phyloP scores from a whole-genome alignment of 2,113 vertebrate genomes.

The Machaerirhynchus nigripectus region DNA sequence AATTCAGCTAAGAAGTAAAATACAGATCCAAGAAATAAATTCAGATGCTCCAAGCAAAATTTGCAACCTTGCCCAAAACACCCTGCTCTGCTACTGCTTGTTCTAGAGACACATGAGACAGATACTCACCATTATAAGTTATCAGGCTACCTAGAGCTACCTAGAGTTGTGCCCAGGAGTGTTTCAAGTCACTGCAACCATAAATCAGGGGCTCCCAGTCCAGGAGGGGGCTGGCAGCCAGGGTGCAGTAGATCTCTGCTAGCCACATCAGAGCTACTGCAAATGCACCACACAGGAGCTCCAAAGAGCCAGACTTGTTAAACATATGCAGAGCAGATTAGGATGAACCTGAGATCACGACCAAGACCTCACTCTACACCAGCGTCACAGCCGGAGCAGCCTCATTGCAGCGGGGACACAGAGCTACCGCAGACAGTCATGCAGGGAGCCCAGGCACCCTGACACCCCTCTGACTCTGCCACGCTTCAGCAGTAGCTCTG shows the following conservation, averaged over 20 bases:
- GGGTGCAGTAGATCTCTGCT: neutral
- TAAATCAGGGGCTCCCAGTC: accelerated
- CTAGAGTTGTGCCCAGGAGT: neutral
- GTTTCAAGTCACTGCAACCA: neutral
- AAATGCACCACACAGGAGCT: neutral
- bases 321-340: neutral
- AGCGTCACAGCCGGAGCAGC: neutral
- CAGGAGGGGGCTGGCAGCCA: neutral
- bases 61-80: neutral
- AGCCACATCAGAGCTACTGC: neutral
- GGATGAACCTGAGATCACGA: neutral
- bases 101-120: neutral
- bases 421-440: neutral
- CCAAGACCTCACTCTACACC: neutral
- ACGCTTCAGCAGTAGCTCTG: neutral
- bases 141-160: neutral
- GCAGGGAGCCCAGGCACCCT: neutral
- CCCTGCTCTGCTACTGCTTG: neutral
- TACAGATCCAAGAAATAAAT: neutral
- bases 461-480: neutral
- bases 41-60: neutral
- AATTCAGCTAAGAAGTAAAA: neutral
- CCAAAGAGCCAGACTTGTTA: neutral
- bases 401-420: neutral
- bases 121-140: neutral